These are phyloP conservation scores for Leptopterna dolabrata DNA, from an alignment of 2,888 invertebrate species.

Conservation along the genomic window DNA sequence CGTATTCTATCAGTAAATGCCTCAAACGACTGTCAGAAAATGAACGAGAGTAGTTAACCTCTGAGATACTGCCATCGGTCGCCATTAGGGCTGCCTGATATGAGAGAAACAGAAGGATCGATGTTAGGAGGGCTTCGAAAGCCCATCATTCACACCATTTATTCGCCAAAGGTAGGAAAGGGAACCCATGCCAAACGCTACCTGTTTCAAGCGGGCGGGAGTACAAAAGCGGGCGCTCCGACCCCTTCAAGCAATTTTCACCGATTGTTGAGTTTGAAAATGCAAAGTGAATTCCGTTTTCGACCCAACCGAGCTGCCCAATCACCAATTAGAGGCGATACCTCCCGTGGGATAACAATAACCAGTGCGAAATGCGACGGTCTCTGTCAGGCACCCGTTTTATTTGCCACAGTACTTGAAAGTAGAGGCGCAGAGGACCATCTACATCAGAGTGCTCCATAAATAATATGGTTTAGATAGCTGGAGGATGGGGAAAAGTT, in stretches of 20 bases:
- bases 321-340: background rate
- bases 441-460: too few relatives aligned
- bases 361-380: too few relatives aligned
- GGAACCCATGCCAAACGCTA: background rate
- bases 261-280: background rate
- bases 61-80: background rate
- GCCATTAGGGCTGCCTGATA: background rate
- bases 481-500: too few relatives aligned
- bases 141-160: conserved; percentile 18
- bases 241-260: background rate
- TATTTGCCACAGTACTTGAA: too few relatives aligned
- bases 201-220: background rate
- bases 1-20: background rate
- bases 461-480: too few relatives aligned
- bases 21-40: background rate
- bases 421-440: too few relatives aligned
- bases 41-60: background rate
- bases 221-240: background rate
- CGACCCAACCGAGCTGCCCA: background rate
- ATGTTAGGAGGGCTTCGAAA: background rate
- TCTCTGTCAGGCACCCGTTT: too few relatives aligned
- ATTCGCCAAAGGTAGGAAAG: background rate
- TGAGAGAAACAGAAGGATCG: background rate
- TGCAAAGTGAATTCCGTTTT: background rate
- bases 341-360: background rate